These are phyloP conservation scores for Labeo calbasu DNA, from an alignment of 2,797 vertebrate species.

Conservation along the genomic window DNA sequence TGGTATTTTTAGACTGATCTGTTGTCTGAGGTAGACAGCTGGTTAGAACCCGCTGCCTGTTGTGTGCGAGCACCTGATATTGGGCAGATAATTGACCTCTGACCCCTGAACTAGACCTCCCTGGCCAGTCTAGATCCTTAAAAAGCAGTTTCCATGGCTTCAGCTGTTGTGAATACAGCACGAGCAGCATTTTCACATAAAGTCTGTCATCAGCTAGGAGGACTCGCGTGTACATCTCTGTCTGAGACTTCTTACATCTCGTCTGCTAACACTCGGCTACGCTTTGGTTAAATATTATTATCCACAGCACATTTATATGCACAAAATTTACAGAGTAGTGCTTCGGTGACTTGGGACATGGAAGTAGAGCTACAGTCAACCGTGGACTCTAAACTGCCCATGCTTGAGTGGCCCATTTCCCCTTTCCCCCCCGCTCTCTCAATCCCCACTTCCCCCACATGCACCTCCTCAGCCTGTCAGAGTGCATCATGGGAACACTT, in stretches of 20 bases:
- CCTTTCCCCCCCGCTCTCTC: constrained; percentile 17
- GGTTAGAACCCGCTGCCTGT: constrained; percentile 49
- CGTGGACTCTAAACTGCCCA: constrained; percentile 55
- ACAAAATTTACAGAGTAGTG: constrained; percentile 63
- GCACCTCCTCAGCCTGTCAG: constrained; percentile 61
- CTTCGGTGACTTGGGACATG: constrained; percentile 33
- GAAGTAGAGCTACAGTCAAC: constrained; percentile 51
- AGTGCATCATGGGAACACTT: constrained; percentile 73
- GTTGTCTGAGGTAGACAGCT: constrained; percentile 55
- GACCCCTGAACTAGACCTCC: constrained; percentile 45
- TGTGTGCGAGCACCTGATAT: constrained; percentile 70
- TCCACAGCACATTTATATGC: constrained; percentile 63
- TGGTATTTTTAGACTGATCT: constrained; percentile 55
- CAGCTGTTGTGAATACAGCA: constrained; percentile 50
- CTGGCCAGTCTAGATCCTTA: constrained; percentile 27
- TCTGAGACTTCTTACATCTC: not conserved
- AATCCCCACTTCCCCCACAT: constrained; percentile 64
- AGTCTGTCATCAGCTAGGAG: constrained; percentile 39
- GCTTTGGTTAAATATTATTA: constrained; percentile 74
- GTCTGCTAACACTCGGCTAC: constrained; percentile 44
- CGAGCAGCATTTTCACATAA: constrained; percentile 30
- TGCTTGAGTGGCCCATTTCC: constrained; percentile 66
- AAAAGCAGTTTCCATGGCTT: constrained; percentile 41
- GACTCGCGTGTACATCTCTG: constrained; percentile 1
- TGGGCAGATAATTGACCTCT: constrained; percentile 51